phyloP scores from a whole-genome alignment of 1,140 invertebrate species.

The Diachasma alloeum region DNA sequence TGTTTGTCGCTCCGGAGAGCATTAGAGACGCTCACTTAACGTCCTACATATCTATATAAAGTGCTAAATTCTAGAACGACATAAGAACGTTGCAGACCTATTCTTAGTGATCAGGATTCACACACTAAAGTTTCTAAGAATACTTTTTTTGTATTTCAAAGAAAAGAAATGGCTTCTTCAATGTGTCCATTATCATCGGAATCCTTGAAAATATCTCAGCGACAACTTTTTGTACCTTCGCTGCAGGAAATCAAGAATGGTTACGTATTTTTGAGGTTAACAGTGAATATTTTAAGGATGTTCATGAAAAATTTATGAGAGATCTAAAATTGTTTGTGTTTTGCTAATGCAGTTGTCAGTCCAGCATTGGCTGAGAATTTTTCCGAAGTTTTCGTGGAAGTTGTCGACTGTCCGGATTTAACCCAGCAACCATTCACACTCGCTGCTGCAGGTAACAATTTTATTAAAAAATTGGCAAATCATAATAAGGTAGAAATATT shows the following conservation, averaged over 20 bases:
- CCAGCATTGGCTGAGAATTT: slow-evolving; percentile 77
- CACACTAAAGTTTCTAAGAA: neutral
- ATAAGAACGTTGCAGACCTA: neutral
- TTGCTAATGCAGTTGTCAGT: slow-evolving; percentile 72
- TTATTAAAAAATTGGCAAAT: no score
- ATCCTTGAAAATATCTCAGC: slow-evolving; percentile 60
- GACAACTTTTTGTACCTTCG: slow-evolving; percentile 64
- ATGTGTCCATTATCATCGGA: neutral
- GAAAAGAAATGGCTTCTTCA: neutral
- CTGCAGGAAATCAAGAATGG: slow-evolving; percentile 69
- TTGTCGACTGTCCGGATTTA: slow-evolving; percentile 87
- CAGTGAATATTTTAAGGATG: slow-evolving; percentile 35
- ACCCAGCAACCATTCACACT: slow-evolving; percentile 79
- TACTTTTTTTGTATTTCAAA: neutral
- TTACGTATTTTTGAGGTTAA: slow-evolving; percentile 38
- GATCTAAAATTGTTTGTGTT: neutral
- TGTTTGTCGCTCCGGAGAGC: neutral
- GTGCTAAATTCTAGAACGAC: neutral
- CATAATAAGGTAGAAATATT: slow-evolving; percentile 12
- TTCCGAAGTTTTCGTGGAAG: slow-evolving; percentile 72
- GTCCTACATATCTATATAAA: neutral
- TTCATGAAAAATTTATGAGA: slow-evolving; percentile 15
- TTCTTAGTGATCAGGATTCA: neutral
- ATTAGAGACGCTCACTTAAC: neutral
- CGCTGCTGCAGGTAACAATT: slow-evolving; percentile 73